Base-by-base conservation (phyloP, 2,797 vertebrate genomes). In the Siniperca obscura region DNA sequence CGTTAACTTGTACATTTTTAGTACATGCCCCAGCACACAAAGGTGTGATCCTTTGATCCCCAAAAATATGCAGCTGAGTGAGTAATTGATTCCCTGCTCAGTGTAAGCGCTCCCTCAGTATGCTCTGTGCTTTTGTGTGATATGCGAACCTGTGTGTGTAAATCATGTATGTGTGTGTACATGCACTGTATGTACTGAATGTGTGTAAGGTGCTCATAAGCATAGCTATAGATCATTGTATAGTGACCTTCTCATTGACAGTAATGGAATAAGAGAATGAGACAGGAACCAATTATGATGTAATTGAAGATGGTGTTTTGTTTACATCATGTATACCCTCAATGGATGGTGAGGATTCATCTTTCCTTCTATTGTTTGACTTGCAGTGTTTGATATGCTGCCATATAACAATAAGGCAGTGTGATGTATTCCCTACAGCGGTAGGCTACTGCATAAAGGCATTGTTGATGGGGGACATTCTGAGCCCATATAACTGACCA, bases 11-110 rank as follows among this genome's bases (percentile, higher is more conserved):
- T 78, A 70, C 89, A 88, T 92, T 92, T 93, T 91, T 91, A 93
- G 89, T 76, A 84, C 87, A 86, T 78, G 84, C 85, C 92, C 88
- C 72, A 3, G 76, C 79, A 46, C 80, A 87, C 83, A 92, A 92
- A 91, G 91, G 89, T 90, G 82, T 48, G 72, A 88, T 79, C 81
- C 91, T 93, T 94, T 94, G 90, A 93, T 93, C 91, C 85, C 60
- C 52, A 17, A 82, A 91, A 90, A 89, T 80, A 89, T 82, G 82
- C 86, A 77, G 81, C 82, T 64, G 82, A 90, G 87, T 78, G 89
- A 89, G 86, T 92, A 91, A 91, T 89, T 91, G 91, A 91, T 93
- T 92, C 85, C 57, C 74, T 48, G 84, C 87, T 87, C 78, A 22
- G 78, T 70, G 82, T 70, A 50, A 80, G 80, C 72, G 78, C 68